Evolutionary conservation across 2,113 vertebrate genomes (phyloP).

Genomic region (zebrafish (Danio rerio)): DNA sequence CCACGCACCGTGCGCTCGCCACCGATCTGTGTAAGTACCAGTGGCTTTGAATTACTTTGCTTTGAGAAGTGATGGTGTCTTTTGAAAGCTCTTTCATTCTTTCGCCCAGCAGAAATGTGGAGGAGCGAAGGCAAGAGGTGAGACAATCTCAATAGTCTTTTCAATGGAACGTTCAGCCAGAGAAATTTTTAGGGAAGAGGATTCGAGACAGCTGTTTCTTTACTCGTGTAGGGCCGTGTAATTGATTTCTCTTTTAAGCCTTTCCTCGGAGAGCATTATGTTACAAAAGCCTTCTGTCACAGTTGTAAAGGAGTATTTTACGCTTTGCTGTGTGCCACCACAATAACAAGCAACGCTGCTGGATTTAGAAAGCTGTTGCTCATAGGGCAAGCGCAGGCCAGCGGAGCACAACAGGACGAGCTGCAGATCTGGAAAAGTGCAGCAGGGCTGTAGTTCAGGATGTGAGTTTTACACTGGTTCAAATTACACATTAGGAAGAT

Average conservation of each 20-base stretch:
- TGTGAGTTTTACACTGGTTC: background rate
- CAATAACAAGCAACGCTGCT: conserved; percentile 24
- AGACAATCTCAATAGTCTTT: conserved; percentile 35
- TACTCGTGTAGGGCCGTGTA: conserved; percentile 33
- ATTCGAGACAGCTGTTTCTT: conserved; percentile 19
- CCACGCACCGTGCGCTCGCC: background rate
- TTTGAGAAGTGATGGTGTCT: conserved; percentile 16
- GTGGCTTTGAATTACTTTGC: conserved; percentile 2
- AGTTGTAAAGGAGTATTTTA: conserved; percentile 37
- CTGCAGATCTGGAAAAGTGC: background rate
- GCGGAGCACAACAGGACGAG: background rate
- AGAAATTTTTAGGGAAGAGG: conserved; percentile 13
- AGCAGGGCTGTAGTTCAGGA: background rate
- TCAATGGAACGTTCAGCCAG: conserved; percentile 32
- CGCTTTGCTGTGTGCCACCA: conserved; percentile 16
- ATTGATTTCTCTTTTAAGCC: conserved; percentile 36
- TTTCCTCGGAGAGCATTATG: conserved; percentile 20
- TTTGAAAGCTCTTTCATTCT: conserved; percentile 22
- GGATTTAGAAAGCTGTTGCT: conserved; percentile 30
- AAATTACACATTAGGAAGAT: background rate
- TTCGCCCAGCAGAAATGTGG: conserved; percentile 4
- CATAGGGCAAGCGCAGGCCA: background rate
- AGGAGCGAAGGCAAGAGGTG: conserved; percentile 27
- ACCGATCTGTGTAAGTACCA: conserved; percentile 6
- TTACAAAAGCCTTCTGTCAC: conserved; percentile 33